These are phyloP conservation scores for Gavia stellata DNA, from an alignment of 2,113 vertebrate species.

Conservation along the genomic window DNA sequence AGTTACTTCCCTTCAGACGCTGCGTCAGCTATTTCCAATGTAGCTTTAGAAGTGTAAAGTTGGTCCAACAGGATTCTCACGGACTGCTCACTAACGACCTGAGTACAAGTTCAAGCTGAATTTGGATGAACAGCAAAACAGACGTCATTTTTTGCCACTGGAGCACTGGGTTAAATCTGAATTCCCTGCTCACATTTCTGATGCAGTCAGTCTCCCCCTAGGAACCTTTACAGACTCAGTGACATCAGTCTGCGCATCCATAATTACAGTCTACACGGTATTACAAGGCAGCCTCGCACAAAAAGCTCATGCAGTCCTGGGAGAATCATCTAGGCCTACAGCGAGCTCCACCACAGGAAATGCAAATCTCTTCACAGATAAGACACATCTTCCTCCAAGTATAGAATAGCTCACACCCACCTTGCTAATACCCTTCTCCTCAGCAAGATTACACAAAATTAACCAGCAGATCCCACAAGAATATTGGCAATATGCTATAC, in stretches of 20 bases:
- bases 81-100: not conserved
- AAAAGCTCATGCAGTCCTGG: not conserved
- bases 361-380: conserved; percentile 1
- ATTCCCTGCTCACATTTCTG: conserved; percentile 22
- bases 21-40: not conserved
- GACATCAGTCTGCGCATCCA: conserved; percentile 11
- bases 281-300: conserved; percentile 3
- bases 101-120: not conserved
- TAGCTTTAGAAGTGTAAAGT: not conserved
- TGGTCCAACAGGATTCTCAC: not conserved
- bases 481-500: not conserved
- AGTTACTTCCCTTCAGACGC: not conserved
- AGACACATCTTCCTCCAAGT: not conserved
- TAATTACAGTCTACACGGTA: conserved; percentile 42
- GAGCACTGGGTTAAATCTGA: conserved; percentile 23
- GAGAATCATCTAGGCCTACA: conserved; percentile 17
- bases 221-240: not conserved
- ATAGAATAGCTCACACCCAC: not conserved
- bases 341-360: not conserved
- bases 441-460: not conserved
- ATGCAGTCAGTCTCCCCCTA: not conserved
- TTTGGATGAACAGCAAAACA: not conserved
- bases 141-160: not conserved
- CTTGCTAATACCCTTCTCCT: not conserved
- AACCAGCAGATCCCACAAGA: not conserved